These are phyloP conservation scores for Andrena bicolor DNA, from an alignment of 2,888 invertebrate species.

Conservation along the genomic window DNA sequence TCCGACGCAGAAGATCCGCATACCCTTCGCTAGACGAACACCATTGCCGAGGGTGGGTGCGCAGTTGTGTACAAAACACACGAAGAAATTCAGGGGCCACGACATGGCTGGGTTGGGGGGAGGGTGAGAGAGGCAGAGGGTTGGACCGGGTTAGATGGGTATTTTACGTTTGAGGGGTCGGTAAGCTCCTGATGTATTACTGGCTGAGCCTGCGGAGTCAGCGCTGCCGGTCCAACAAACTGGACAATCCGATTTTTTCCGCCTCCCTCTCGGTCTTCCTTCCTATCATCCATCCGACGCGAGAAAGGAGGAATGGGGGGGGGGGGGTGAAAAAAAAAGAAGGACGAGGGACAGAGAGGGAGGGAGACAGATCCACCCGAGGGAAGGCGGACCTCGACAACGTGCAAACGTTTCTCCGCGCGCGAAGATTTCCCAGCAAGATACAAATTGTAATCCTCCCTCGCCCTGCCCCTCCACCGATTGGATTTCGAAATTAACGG, in stretches of 20 bases:
- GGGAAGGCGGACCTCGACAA: conserved; percentile 2
- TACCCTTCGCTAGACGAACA: conserved; percentile 16
- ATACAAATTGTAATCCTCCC: conserved; percentile 72
- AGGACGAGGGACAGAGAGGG: background rate
- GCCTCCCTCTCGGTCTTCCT: conserved; percentile 24
- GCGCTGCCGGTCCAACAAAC: conserved; percentile 79
- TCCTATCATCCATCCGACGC: conserved; percentile 3
- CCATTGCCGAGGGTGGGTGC: background rate
- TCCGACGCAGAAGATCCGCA: conserved; percentile 13
- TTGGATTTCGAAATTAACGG: conserved; percentile 65
- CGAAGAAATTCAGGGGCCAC: conserved; percentile 38
- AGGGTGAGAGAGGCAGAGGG: conserved; percentile 1
- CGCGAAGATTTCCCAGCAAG: conserved; percentile 37
- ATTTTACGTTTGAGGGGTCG: conserved; percentile 80
- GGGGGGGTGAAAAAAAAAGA: conserved; percentile 17
- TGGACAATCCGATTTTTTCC: conserved; percentile 65
- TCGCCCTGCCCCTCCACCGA: conserved; percentile 24
- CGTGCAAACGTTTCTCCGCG: conserved; percentile 16
- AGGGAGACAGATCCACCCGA: background rate
- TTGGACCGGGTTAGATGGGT: conserved; percentile 71
- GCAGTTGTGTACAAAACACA: conserved; percentile 50
- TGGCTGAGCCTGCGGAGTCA: conserved; percentile 81
- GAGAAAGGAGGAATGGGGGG: background rate
- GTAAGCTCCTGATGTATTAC: conserved; percentile 82
- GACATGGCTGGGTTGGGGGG: conserved; percentile 21